Evolutionary conservation across 2,888 invertebrate genomes (phyloP), one percentile per base, ranked within the genome.

Genomic region (Lysandra coridon): DNA sequence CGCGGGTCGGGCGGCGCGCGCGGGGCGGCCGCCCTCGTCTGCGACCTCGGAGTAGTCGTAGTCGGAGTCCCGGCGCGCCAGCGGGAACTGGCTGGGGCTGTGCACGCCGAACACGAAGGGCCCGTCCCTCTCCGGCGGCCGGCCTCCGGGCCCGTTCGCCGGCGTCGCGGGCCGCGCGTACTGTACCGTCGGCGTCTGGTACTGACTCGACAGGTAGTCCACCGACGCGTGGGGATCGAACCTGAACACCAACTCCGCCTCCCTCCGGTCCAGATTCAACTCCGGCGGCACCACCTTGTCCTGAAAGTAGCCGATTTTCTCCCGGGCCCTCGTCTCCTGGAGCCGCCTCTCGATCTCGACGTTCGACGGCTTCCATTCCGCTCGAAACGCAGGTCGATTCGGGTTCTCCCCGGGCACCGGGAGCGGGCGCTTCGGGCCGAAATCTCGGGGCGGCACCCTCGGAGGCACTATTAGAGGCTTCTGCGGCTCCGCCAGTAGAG

Each of bases 31-130:
- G 82, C 88, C 89, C 81, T 93, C 93, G 80, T 94, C 94, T 44
- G 92, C 86, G 82, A 93, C 94, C 85, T 95, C 94, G 7, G 95
- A 93, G 82, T 94, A 94, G 83, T 94, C 94, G 86, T 94, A 94
- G 85, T 95, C 94, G 14, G 93, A 92, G 79, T 91, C 91, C 82
- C 89, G 87, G 76, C 91, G 88, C 82, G 88, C 85, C 80, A 91
- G 86, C 62, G 92, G 92, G 87, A 95, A 95, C 87, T 95, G 94
- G 87, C 94, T 94, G 79, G 95, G 95, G 83, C 91, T 92, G 87
- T 96, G 95, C 80, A 96, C 92, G 82, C 96, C 96, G 87, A 96
- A 96, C 84, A 96, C 96, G 88, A 96, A 96, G 84, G 96, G 96
- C 60, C 96, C 96, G 85, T 95, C 94, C 87, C 90, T 89, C 85